These are phyloP conservation scores for Dendrophyllia cribrosa DNA, from an alignment of 64 coral and sea anemone genomes.

Conservation along the genomic window DNA sequence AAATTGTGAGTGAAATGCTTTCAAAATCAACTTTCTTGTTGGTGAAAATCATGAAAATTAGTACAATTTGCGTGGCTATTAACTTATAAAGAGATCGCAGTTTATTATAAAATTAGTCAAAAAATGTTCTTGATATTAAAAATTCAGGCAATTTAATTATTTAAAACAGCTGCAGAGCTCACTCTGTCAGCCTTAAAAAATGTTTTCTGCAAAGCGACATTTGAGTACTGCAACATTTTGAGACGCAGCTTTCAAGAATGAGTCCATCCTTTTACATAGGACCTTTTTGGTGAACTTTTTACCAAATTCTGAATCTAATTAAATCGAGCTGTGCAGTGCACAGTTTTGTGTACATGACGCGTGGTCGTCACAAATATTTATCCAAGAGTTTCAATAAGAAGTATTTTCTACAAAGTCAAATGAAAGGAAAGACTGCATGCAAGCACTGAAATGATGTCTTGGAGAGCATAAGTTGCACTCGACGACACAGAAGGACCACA, in stretches of 20 bases:
- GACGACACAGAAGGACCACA: too few relatives aligned
- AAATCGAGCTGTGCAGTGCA: slow-evolving; percentile 28
- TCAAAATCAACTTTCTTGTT: not conserved
- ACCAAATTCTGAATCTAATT: slow-evolving; percentile 1
- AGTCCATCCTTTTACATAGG: slow-evolving; percentile 4
- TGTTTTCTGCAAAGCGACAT: not conserved
- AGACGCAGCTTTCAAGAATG: not conserved
- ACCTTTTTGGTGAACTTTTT: slow-evolving; percentile 40
- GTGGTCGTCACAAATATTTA: slow-evolving; percentile 12
- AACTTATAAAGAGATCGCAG: not conserved
- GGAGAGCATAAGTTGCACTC: not conserved
- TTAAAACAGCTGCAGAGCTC: not conserved
- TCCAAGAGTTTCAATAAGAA: slow-evolving; percentile 26
- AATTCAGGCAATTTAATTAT: not conserved
- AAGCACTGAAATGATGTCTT: not conserved
- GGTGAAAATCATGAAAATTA: not conserved
- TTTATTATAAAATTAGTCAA: slow-evolving; percentile 23
- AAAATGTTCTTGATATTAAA: not conserved
- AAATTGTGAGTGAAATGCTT: not conserved
- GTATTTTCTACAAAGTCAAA: slow-evolving; percentile 37
- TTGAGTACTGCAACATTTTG: slow-evolving; percentile 26
- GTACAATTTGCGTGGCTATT: not conserved
- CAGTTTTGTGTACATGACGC: not conserved
- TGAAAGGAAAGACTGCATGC: not conserved
- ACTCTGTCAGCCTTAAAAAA: not conserved